phyloP scores from a whole-genome alignment of 2,113 vertebrate species.

The Excalfactoria chinensis region DNA sequence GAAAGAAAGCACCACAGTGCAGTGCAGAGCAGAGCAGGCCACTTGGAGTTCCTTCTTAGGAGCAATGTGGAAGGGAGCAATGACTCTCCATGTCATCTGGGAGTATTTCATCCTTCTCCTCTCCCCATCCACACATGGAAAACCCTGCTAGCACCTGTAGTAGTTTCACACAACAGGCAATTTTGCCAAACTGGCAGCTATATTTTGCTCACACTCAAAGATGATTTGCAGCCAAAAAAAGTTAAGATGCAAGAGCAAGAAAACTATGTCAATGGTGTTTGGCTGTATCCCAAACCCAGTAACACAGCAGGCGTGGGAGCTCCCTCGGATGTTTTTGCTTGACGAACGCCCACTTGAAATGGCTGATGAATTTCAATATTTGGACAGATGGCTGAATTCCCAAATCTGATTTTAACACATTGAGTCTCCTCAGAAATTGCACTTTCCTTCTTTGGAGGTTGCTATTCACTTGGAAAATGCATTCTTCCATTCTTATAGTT shows the following conservation, averaged over 20 bases:
- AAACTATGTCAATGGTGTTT: constrained; percentile 48
- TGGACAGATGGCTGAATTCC: constrained; percentile 65
- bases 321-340: constrained; percentile 45
- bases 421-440: not conserved
- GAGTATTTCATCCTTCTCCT: not conserved
- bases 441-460: not conserved
- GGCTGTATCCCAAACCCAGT: constrained; percentile 45
- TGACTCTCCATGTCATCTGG: accelerated
- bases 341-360: constrained; percentile 49
- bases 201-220: not conserved
- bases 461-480: not conserved
- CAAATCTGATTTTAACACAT: constrained; percentile 16
- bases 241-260: constrained; percentile 1
- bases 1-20: not conserved
- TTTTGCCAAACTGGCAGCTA: not conserved
- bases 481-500: not conserved
- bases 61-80: not conserved
- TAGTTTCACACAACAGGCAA: not conserved
- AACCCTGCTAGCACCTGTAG: not conserved
- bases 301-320: constrained; percentile 38
- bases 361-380: constrained; percentile 62
- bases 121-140: not conserved
- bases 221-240: not conserved
- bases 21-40: not conserved
- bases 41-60: not conserved